These are phyloP conservation scores for Myiozetetes cayanensis DNA, from an alignment of 2,113 vertebrate genomes.

Conservation along the genomic window DNA sequence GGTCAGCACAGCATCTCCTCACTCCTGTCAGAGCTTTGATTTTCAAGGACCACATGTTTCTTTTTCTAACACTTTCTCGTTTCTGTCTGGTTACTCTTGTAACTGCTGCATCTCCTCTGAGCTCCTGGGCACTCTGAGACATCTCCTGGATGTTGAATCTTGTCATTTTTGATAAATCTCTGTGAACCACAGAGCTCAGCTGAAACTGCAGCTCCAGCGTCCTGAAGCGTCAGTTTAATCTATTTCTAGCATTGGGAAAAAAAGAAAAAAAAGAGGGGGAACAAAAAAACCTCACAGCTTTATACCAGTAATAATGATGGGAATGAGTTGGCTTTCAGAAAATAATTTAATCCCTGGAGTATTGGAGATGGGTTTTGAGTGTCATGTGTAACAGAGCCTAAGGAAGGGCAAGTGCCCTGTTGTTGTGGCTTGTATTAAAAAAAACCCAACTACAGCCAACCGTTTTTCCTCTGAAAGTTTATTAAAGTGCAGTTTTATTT, in stretches of 20 bases:
- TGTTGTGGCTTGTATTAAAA: neutral
- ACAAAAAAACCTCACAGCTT: neutral
- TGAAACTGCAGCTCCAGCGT: conserved; percentile 56
- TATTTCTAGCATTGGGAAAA: neutral
- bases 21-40: neutral
- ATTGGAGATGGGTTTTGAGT: neutral
- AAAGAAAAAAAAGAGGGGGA: neutral
- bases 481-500: neutral
- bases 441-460: neutral
- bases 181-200: neutral
- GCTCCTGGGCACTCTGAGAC: conserved; percentile 29
- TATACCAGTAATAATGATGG: neutral
- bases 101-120: neutral
- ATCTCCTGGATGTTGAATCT: conserved; percentile 17
- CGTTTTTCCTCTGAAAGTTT: neutral
- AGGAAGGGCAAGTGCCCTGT: neutral
- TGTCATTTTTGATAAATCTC: conserved; percentile 54
- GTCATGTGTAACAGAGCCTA: neutral
- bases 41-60: neutral
- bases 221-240: conserved; percentile 49
- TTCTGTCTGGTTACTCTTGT: neutral
- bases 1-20: neutral
- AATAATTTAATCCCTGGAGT: conserved; percentile 21
- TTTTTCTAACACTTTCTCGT: neutral
- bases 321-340: neutral